A percentile compares a stretch with the other conserved stretches of the same genome.
Evolutionary conservation across 2,113 vertebrate genomes (phyloP).

Genomic region (Formicarius rufipectus): DNA sequence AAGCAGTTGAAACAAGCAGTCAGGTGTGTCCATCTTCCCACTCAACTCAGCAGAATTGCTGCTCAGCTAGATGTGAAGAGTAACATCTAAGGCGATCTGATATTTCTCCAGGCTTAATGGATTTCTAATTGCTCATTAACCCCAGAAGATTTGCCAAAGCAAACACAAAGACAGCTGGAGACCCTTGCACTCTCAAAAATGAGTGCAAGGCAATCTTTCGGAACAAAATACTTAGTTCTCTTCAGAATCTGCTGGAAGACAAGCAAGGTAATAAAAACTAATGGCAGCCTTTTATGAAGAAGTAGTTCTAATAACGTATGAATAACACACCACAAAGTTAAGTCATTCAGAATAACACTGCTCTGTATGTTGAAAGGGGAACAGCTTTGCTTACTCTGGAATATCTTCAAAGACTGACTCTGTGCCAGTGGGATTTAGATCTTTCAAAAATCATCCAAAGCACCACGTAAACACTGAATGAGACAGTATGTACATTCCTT

Average conservation of each 20-base stretch:
- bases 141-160: conserved; percentile 17
- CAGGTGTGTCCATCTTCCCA: neutral
- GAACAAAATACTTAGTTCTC: neutral
- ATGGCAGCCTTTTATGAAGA: neutral
- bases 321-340: neutral
- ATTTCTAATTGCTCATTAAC: conserved; percentile 13
- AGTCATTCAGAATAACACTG: neutral
- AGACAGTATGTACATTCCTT: neutral
- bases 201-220: neutral
- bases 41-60: neutral
- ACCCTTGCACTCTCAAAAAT: neutral
- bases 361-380: neutral
- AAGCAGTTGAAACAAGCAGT: neutral
- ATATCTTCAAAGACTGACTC: neutral
- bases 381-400: neutral
- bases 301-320: neutral
- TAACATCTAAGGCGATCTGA: neutral
- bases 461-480: neutral
- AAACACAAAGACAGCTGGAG: neutral
- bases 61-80: neutral
- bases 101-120: neutral
- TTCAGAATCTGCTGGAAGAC: neutral
- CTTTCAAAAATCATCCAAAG: neutral
- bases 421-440: neutral
- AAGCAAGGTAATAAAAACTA: neutral